phyloP scores from a whole-genome alignment of 2,113 vertebrate species.

The Cochlearius cochlearius region DNA sequence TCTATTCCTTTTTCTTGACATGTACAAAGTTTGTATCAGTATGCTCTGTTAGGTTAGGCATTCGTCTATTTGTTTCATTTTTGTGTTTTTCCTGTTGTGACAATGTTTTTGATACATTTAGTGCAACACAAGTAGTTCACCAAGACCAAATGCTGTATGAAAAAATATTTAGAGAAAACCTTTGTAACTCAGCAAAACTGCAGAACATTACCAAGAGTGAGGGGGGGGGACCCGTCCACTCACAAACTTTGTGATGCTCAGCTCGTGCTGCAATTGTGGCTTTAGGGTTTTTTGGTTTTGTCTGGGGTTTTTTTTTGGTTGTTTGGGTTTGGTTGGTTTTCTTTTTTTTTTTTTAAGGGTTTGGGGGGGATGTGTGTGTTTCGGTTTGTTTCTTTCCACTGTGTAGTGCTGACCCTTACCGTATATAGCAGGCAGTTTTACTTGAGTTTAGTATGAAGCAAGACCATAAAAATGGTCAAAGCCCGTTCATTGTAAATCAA shows the following conservation, averaged over 20 bases:
- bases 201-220: background rate
- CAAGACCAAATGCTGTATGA: background rate
- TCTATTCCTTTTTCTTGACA: background rate
- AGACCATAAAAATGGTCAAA: background rate
- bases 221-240: background rate
- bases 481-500: background rate
- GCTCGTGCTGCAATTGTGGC: background rate
- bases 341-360: background rate
- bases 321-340: background rate
- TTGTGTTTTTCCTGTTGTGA: background rate
- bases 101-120: background rate
- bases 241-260: background rate
- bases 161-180: background rate
- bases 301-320: background rate
- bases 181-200: background rate
- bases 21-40: background rate
- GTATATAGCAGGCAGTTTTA: background rate
- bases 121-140: background rate
- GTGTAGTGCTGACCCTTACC: background rate
- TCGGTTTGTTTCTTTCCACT: background rate
- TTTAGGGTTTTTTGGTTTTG: background rate
- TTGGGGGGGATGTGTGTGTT: background rate
- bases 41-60: background rate
- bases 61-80: background rate
- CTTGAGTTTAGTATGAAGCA: background rate